phyloP scores from a whole-genome alignment of 2,113 vertebrate species.

The mouse (Mus musculus) region GRCm39 chr12:91679501-91680000 shows the following conservation, averaged over 20 bases:
- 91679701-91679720: constrained; percentile 37
- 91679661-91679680: background rate
- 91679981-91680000: background rate
- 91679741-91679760: background rate
- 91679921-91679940: constrained; percentile 35
- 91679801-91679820: background rate
- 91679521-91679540: background rate
- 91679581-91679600: background rate
- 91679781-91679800: constrained; percentile 45
- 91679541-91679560: background rate
- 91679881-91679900: constrained; percentile 16
- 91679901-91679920: constrained; percentile 34
- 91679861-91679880: background rate
- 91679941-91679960: background rate
- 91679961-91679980: background rate
- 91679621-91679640: background rate
- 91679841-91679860: background rate
- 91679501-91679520: background rate
- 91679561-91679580: background rate
- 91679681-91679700: background rate
- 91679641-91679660: background rate
- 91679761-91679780: background rate
- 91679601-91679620: background rate
- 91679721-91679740: background rate
- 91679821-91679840: background rate